phyloP scores from a whole-genome alignment of 2,888 invertebrate genomes.

The Catotricha subobsoleta region DNA sequence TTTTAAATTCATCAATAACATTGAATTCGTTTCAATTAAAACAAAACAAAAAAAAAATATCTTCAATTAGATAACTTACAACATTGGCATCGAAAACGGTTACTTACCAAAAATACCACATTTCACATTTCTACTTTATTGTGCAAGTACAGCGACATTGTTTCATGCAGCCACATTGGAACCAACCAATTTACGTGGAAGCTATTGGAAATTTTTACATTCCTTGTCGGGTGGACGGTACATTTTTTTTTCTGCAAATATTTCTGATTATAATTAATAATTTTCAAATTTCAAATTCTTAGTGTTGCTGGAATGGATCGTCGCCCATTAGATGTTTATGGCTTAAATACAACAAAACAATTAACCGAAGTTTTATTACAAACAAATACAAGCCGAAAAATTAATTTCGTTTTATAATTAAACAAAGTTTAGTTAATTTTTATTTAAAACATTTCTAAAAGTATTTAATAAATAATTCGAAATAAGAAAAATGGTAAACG shows the following conservation, averaged over 20 bases:
- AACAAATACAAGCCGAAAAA: conserved; percentile 11
- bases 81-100: conserved; percentile 45
- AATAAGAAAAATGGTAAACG: no score
- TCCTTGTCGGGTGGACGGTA: conserved; percentile 53
- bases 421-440: no score
- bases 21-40: not conserved
- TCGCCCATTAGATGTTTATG: conserved; percentile 39
- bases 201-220: conserved; percentile 66
- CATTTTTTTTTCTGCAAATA: conserved; percentile 10
- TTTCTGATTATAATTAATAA: not conserved
- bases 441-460: no score
- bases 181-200: conserved; percentile 57
- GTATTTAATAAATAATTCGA: no score
- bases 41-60: not conserved
- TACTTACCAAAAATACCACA: conserved; percentile 47
- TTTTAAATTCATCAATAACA: not conserved
- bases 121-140: conserved; percentile 53
- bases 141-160: conserved; percentile 55
- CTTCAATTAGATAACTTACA: conserved; percentile 43
- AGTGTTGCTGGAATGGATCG: conserved; percentile 43
- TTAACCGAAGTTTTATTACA: conserved; percentile 28
- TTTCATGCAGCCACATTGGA: conserved; percentile 65
- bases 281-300: conserved; percentile 12
- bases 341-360: conserved; percentile 34
- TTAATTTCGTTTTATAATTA: conserved; percentile 4